Base-by-base conservation (phyloP, 2,888 invertebrate species). In the Lucinisca nassula region DNA sequence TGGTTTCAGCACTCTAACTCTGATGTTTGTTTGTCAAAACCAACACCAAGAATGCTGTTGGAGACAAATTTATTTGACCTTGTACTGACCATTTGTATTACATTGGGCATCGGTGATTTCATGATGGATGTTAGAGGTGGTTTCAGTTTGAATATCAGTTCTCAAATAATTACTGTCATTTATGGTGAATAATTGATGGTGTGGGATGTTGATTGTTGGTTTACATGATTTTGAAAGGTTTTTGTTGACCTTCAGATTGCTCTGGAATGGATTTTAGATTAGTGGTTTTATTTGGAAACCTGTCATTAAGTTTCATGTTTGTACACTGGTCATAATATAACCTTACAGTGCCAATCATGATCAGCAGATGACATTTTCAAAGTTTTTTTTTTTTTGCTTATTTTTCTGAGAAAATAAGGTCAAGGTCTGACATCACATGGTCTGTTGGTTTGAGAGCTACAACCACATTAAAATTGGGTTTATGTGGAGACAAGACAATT, bases 401-500 rank as follows among this genome's bases (percentile, higher is more conserved):
- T n/a, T n/a, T n/a, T n/a, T n/a, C n/a, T n/a, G n/a, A n/a, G n/a
- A n/a, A n/a, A n/a, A n/a, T n/a, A n/a, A n/a, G n/a, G n/a, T n/a
- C n/a, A n/a, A n/a, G n/a, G n/a, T n/a, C n/a, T n/a, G n/a, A n/a
- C n/a, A n/a, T n/a, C n/a, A n/a, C n/a, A n/a, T n/a, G n/a, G n/a
- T 67, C 67, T 35, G 21, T 32, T 35, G 67, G 67, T 67, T 67
- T 67, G 67, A 67, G 67, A 67, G 67, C 17, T 35, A 35, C 67
- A 67, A 30, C 67, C 32, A 35, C 35, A 67, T 67, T 35, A 35
- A 35, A 67, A 67, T 67, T 67, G 67, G 35, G 35, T n/a, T 67
- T 67, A 67, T 67, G 35, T 10, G 32, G 17, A n/a, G n/a, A n/a
- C n/a, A n/a, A n/a, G n/a, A n/a, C n/a, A n/a, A n/a, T n/a, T n/a